A percentile compares a stretch with the other conserved stretches of the same genome.
Conservation (phyloP, 2,113 vertebrate genomes). For the Thermophis baileyi region DNA sequence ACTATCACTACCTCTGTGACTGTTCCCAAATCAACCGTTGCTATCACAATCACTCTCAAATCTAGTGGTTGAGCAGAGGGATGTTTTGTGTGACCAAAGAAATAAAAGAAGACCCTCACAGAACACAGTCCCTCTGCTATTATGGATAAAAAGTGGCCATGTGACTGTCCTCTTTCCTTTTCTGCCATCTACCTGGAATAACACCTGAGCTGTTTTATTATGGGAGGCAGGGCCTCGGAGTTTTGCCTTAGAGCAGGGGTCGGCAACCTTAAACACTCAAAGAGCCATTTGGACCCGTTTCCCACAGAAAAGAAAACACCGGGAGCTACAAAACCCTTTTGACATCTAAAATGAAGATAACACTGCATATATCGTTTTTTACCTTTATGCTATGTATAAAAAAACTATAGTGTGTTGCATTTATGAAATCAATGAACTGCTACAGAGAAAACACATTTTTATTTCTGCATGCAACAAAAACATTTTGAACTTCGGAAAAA, state of each 20-base stretch:
- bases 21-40: not conserved
- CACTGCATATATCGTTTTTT: no score
- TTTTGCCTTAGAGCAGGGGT: not conserved
- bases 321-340: no score
- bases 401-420: no score
- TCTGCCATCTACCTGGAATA: not conserved
- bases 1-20: not conserved
- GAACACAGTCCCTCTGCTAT: not conserved
- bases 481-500: no score
- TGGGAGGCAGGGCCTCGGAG: not conserved
- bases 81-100: not conserved
- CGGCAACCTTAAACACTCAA: no score
- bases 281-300: no score
- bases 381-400: no score
- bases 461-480: no score
- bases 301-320: no score
- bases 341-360: no score
- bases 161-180: not conserved
- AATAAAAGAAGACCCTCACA: not conserved
- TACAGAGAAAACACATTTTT: no score
- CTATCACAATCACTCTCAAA: not conserved
- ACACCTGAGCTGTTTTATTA: not conserved
- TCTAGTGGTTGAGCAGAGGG: not conserved
- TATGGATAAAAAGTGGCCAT: not conserved
- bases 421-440: no score